Evolutionary conservation across 2,113 vertebrate genomes (phyloP), one percentile per base, ranked within the genome.

Genomic region (Jaculus jaculus): DNA sequence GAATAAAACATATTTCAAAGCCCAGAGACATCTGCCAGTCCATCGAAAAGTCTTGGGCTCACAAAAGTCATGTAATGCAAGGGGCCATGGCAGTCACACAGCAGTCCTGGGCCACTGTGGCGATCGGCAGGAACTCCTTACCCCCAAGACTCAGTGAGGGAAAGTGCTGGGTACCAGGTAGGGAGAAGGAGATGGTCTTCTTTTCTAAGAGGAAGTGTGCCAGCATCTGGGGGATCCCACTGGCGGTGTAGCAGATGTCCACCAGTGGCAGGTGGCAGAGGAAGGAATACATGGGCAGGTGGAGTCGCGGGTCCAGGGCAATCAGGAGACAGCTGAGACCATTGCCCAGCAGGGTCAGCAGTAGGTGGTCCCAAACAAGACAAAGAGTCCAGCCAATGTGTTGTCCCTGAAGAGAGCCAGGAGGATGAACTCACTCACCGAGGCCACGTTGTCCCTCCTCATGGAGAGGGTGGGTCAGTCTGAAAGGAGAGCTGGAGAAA

Each of bases 251-350:
- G 97, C 94, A 96, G 42, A 98, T 83, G 91, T 97, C 96, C 0
- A 97, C 90, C 13, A 91, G 18, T 0, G 96, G 96, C 65, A 97
- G 95, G 7, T 96, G 87, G 24, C 94, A 84, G 72, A 97, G 96
- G 91, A 98, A 51, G 86, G 97, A 96, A 20, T 96, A 90, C 97
- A 97, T 96, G 87, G 96, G 96, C 8, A 96, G 47, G 72, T 77
- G 89, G 5, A 97, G 7, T 5, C 71, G 90, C 0, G 87, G 23
- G 1, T 92, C 0, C 34, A 96, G 91, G 3, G 10, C 0, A 0
- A 79, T 65, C 8, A 91, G 63, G 42, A 94, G 32, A 34, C 95
- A 2, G 60, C 97, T 91, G 91, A 97, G 91, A 24, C 8, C 18
- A 0, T 98, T 98, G 63, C 88, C 97, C 90, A 95, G 74, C 85